Base-by-base conservation (phyloP, 2,113 vertebrate species). In the Limanda limanda region DNA sequence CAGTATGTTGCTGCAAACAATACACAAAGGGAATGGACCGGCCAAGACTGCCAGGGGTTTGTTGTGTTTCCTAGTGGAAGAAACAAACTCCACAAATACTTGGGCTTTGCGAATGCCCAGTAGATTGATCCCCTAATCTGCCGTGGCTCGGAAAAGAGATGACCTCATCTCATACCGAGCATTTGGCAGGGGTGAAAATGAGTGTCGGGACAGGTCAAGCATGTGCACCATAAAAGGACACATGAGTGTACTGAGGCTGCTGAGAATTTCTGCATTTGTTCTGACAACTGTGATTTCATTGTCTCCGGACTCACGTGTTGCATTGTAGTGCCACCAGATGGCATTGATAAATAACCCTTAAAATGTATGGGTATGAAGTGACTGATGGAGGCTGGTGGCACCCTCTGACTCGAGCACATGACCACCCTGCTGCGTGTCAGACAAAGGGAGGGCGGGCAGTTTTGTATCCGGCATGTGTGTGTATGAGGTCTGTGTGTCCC, bases 221-320 rank as follows among this genome's bases (percentile, higher is more conserved):
- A 68, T 85, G 79, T 70, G 64, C 69, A 76, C 92, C 93, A 92
- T 93, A 94, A 92, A 92, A 92, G 93, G 93, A 68, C 55, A 85
- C 31, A 79, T 71, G 14, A 61, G 79, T 63, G 58, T 58, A 65
- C 62, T 23, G 78, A n/a, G 69, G 45, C 62, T 47, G 79, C 68
- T 27, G 10, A 25, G 68, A 77, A 72, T 81, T 40, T 63, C 76
- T 57, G 64, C 25, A 73, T 85, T 86, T 79, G 45, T 81, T 17
- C 11, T 56, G 35, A 73, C 74, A 78, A 71, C 48, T 55, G 58
- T 61, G 52, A 65, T 66, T 59, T 71, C 67, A 71, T n/a, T 59
- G 35, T 40, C 51, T 47, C 35, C 62, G 54, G 20, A 68, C 9
- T 45, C 35, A 67, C 17, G 71, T 51, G 9, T 24, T 61, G n/a